A percentile compares a stretch with the other conserved stretches of the same genome.
Evolutionary conservation across 2,888 invertebrate species (phyloP).

Genomic region (Xylophagus ater): DNA sequence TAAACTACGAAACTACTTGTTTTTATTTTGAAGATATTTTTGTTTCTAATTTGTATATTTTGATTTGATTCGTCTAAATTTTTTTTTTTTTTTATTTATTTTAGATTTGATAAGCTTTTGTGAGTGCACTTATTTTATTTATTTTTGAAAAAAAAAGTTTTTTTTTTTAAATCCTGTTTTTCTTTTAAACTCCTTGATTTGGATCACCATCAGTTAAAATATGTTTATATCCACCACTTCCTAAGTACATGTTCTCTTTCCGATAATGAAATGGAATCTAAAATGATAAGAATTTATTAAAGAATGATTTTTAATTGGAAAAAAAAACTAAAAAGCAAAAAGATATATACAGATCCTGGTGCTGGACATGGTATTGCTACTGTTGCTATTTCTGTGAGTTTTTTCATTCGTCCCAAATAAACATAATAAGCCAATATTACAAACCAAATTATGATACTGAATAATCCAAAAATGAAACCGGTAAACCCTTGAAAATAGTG

Average conservation of each 20-base stretch:
- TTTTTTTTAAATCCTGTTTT: no score
- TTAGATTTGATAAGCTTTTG: no score
- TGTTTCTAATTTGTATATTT: no score
- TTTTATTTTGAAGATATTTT: no score
- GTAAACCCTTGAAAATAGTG: slow-evolving; percentile 25
- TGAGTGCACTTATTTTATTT: no score
- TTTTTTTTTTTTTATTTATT: no score
- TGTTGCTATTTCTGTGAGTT: slow-evolving; percentile 37
- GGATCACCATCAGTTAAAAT: slow-evolving; percentile 28
- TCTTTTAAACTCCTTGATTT: no score
- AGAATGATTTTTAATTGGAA: background rate
- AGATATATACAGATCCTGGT: slow-evolving; percentile 32
- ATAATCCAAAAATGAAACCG: slow-evolving; percentile 27
- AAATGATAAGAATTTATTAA: slow-evolving; percentile 7
- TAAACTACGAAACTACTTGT: no score
- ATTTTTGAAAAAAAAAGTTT: no score
- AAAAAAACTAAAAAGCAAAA: background rate
- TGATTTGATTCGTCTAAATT: no score
- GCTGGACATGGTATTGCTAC: slow-evolving; percentile 39
- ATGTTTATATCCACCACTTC: slow-evolving; percentile 38
- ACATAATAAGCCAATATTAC: slow-evolving; percentile 34
- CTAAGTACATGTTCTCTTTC: slow-evolving; percentile 37
- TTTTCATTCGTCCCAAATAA: slow-evolving; percentile 35
- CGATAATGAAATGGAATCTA: slow-evolving; percentile 37
- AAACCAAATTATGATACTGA: slow-evolving; percentile 34